A percentile compares a stretch with the other conserved stretches of the same genome.
These are phyloP conservation scores for Oscheius sp. DNA, from an alignment of 1,140 invertebrate species.

Conservation along the genomic window DNA sequence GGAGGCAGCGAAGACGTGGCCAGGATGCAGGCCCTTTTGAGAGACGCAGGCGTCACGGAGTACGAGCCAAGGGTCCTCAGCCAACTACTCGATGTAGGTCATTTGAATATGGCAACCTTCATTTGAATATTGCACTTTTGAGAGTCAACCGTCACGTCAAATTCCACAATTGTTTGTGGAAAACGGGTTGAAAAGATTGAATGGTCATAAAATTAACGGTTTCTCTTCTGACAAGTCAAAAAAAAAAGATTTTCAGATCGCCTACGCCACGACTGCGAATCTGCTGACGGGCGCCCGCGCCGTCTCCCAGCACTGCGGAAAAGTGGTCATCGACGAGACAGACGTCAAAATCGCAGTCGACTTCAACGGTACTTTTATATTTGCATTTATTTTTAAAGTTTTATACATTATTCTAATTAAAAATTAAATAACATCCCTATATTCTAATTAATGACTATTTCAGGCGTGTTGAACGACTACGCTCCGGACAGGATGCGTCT, in stretches of 20 bases:
- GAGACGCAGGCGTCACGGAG: conserved; percentile 22
- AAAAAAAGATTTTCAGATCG: conserved; percentile 13
- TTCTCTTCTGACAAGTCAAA: not conserved
- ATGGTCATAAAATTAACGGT: not conserved
- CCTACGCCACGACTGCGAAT: conserved; percentile 19
- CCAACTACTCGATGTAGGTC: conserved; percentile 25
- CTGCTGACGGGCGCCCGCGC: conserved; percentile 13
- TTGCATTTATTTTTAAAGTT: not conserved
- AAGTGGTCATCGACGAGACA: conserved; percentile 21
- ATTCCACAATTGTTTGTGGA: not conserved
- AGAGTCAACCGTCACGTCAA: no score
- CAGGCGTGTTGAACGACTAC: conserved; percentile 5
- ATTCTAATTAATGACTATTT: no score
- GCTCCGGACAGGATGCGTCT: conserved; percentile 12
- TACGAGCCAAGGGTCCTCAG: conserved; percentile 31
- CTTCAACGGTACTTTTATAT: not conserved
- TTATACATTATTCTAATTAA: not conserved
- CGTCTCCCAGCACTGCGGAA: conserved; percentile 26
- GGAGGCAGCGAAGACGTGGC: conserved; percentile 9
- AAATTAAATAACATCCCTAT: not conserved
- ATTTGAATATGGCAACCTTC: not conserved
- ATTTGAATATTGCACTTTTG: not conserved
- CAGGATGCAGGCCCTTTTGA: conserved; percentile 11
- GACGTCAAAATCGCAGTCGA: conserved; percentile 31
- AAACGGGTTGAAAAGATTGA: not conserved